These are phyloP conservation scores for Pentalonia nigronervosa DNA, from an alignment of 1,140 invertebrate genomes.

Conservation along the genomic window DNA sequence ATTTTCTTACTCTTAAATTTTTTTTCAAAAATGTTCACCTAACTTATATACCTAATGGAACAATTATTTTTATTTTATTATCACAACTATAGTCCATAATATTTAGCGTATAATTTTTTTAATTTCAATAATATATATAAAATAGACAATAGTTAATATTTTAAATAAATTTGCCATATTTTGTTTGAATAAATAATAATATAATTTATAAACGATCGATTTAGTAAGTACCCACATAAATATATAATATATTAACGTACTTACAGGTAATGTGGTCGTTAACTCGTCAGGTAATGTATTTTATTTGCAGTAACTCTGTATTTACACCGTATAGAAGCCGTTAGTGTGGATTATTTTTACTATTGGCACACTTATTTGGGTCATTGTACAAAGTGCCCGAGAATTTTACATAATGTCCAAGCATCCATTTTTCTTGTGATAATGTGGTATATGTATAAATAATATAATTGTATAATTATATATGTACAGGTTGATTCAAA, in stretches of 20 bases:
- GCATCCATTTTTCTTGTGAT: not conserved
- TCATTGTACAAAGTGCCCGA: not conserved
- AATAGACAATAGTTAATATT: too few relatives aligned
- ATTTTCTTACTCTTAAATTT: not conserved
- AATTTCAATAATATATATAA: too few relatives aligned
- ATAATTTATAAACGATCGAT: not conserved
- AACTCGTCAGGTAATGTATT: not conserved
- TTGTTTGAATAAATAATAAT: not conserved
- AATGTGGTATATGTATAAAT: not conserved
- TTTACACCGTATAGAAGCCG: not conserved
- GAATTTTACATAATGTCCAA: not conserved
- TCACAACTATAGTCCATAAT: not conserved
- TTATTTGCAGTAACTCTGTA: not conserved
- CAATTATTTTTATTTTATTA: not conserved
- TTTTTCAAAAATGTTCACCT: not conserved
- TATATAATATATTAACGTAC: not conserved
- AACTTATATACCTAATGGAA: not conserved
- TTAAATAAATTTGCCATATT: not conserved
- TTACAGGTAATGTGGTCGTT: not conserved
- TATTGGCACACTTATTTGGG: not conserved
- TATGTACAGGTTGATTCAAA: too few relatives aligned
- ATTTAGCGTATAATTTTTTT: too few relatives aligned
- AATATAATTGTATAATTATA: too few relatives aligned
- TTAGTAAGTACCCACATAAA: not conserved
- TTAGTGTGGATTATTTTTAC: constrained; percentile 3